Base-by-base conservation (phyloP, 2,797 vertebrate species). In the Artibeus lituratus region DNA sequence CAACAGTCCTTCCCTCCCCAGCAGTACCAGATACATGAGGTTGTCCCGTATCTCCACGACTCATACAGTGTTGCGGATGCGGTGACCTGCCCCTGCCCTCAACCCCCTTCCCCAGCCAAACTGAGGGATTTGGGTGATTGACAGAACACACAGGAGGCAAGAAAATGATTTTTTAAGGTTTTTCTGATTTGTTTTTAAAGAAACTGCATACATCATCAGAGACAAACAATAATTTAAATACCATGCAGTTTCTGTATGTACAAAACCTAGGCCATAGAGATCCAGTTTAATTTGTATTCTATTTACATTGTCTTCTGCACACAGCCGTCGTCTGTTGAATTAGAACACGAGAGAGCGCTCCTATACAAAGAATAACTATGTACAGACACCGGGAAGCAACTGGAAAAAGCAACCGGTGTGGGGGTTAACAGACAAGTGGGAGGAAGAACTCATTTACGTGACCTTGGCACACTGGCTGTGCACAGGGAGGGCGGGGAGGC, bases 161-260 rank as follows among this genome's bases (percentile, higher is more conserved):
- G 21, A 44, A 96, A 93, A 29, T 6, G 2, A 47, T 47, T 77
- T 97, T 98, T 99, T 98, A 97, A 98, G 98, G 91, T 97, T 97
- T 90, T 98, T 98, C 98, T 99, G 92, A 90, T 91, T 97, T 96
- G 96, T 97, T 99, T 99, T 98, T 99, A 99, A 99, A 99, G 99
- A 99, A 99, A 99, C 99, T 99, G 98, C 99, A 99, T 99, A 99
- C 99, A 99, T 98, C 97, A 98, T 99, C 98, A 97, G 99, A 99
- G 99, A 99, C 99, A 98, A 98, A 99, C 99, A 99, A 99, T 99
- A 99, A 99, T 98, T 99, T 99, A 99, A 98, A 99, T 98, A 98
- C 97, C 99, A 99, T 99, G 99, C 99, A 99, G 98, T 98, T 99
- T 99, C 98, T 98, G 98, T 99, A 99, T 99, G 98, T 99, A 99